Percentiles rank a stretch among this genome's conserved stretches.
phyloP scores from a whole-genome alignment of 1,140 invertebrate genomes.

The Drosophila subobscura region DNA sequence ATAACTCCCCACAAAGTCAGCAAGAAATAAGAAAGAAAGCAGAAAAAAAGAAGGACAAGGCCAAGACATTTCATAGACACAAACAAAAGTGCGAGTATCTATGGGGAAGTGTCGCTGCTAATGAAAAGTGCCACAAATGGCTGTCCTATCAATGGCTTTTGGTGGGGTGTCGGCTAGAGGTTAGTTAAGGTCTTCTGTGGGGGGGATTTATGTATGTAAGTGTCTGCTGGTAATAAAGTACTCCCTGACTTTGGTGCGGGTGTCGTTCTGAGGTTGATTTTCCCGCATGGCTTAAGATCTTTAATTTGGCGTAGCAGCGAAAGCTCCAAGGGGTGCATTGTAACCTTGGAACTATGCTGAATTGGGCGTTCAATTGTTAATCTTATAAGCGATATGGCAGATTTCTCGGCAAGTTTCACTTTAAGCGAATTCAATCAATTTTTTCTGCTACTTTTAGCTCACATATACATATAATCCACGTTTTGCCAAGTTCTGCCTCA shows the following conservation, averaged over 20 bases:
- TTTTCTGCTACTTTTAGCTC: too few relatives aligned
- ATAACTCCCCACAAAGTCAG: slow-evolving; percentile 69
- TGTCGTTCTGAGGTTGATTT: slow-evolving; percentile 1
- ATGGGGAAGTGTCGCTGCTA: slow-evolving; percentile 68
- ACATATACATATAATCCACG: too few relatives aligned
- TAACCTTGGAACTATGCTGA: too few relatives aligned
- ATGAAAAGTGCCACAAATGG: slow-evolving; percentile 68
- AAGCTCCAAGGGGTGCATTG: too few relatives aligned
- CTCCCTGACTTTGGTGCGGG: slow-evolving; percentile 11
- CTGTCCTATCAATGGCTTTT: slow-evolving; percentile 22
- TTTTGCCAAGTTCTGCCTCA: too few relatives aligned
- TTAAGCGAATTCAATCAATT: too few relatives aligned
- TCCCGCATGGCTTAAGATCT: not conserved
- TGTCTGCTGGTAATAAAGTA: slow-evolving; percentile 27
- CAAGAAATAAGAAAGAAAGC: slow-evolving; percentile 20
- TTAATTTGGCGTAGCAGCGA: slow-evolving; percentile 2
- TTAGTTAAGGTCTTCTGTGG: slow-evolving; percentile 2
- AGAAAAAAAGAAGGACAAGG: slow-evolving; percentile 28
- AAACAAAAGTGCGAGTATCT: slow-evolving; percentile 29
- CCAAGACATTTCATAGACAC: slow-evolving; percentile 69
- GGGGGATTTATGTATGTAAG: not conserved
- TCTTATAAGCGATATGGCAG: too few relatives aligned
- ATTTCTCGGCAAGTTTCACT: too few relatives aligned
- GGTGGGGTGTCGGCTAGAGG: slow-evolving; percentile 30
- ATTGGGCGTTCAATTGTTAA: too few relatives aligned